phyloP scores from a whole-genome alignment of 2,888 invertebrate genomes.

The Chirona hameri region DNA sequence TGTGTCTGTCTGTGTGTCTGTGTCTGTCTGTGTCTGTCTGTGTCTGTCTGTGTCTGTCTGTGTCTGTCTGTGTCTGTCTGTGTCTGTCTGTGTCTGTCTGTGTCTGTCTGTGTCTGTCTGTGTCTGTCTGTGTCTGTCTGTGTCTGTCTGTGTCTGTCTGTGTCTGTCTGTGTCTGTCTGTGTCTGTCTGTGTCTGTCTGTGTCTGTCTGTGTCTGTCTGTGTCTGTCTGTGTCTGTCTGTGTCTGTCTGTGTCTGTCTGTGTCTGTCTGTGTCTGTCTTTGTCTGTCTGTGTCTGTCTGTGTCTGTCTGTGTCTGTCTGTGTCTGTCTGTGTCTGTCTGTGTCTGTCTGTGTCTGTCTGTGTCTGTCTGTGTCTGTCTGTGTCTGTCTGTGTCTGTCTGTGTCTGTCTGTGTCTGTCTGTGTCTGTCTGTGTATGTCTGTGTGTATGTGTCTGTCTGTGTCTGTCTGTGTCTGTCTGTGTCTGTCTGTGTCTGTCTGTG shows the following conservation, averaged over 20 bases:
- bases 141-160: not conserved
- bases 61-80: not conserved
- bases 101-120: not conserved
- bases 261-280: not conserved
- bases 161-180: no score
- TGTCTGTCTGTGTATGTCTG: no score
- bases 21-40: not conserved
- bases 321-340: not conserved
- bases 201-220: no score
- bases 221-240: not conserved
- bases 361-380: not conserved
- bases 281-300: no score
- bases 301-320: no score
- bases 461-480: not conserved
- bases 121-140: not conserved
- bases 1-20: not conserved
- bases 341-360: not conserved
- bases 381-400: not conserved
- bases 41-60: no score
- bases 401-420: no score
- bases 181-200: not conserved
- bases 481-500: not conserved
- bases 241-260: not conserved
- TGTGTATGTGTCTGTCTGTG: not conserved
- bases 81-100: no score